These are phyloP conservation scores for Dysmachus trigonus DNA, from an alignment of 2,888 invertebrate species.

Conservation along the genomic window DNA sequence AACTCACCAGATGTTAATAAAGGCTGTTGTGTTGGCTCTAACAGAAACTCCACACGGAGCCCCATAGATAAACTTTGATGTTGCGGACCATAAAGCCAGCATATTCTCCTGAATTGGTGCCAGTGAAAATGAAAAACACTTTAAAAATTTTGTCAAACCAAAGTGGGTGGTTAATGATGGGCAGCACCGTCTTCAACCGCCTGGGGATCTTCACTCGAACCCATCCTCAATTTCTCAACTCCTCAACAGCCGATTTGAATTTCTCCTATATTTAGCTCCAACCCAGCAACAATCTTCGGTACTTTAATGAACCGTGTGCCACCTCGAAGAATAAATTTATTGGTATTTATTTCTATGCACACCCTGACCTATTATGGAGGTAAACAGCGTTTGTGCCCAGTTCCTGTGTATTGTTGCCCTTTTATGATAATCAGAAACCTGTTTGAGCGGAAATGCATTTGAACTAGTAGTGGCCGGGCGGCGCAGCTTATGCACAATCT, in stretches of 20 bases:
- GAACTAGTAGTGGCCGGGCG: not conserved
- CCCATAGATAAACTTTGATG: not conserved
- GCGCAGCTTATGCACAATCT: not conserved
- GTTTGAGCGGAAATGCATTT: conserved; percentile 9
- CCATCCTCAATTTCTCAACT: not conserved
- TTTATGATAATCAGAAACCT: conserved; percentile 12
- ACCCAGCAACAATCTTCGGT: not conserved
- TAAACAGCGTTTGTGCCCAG: not conserved
- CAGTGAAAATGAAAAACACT: not conserved
- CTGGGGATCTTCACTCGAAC: not conserved
- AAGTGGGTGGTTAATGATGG: conserved; percentile 2
- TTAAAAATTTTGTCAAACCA: not conserved
- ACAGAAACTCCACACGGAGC: not conserved
- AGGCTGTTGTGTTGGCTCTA: not conserved
- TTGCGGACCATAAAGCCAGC: not conserved
- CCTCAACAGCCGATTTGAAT: not conserved
- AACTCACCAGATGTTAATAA: not conserved
- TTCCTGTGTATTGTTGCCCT: not conserved
- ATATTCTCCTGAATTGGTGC: not conserved
- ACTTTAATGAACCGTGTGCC: not conserved
- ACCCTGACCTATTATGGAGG: not conserved
- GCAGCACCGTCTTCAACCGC: not conserved
- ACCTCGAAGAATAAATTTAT: not conserved
- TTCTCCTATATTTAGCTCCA: not conserved
- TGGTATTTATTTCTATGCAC: not conserved